These are phyloP conservation scores for Baronia brevicornis DNA, from an alignment of 2,888 invertebrate genomes.

Conservation along the genomic window DNA sequence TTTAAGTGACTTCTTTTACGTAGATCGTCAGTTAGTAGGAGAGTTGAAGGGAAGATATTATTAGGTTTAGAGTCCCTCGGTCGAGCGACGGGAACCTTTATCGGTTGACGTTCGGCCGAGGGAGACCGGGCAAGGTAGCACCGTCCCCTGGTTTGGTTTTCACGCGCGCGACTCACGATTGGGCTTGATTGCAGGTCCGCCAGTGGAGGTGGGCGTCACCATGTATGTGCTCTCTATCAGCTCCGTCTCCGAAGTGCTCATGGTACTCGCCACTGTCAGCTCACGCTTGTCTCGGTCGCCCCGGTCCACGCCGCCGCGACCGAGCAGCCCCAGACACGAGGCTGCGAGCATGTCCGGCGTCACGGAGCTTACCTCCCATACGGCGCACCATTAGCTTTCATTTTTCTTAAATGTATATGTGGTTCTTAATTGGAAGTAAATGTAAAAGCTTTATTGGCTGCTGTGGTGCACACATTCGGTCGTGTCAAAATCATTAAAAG, in stretches of 20 bases:
- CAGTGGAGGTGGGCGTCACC: slow-evolving; percentile 98
- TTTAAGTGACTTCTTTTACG: slow-evolving; percentile 48
- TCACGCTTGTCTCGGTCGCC: slow-evolving; percentile 62
- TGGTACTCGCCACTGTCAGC: slow-evolving; percentile 91
- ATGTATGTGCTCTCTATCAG: slow-evolving; percentile 99
- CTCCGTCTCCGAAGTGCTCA: slow-evolving; percentile 98
- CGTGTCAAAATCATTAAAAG: slow-evolving; percentile 39
- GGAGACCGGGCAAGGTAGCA: slow-evolving; percentile 34
- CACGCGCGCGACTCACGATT: slow-evolving; percentile 58
- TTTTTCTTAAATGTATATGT: slow-evolving; percentile 3
- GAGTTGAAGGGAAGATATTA: slow-evolving; percentile 27
- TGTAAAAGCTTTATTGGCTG: slow-evolving; percentile 15
- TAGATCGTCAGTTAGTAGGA: slow-evolving; percentile 40
- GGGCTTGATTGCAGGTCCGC: slow-evolving; percentile 91
- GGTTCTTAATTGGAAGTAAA: slow-evolving; percentile 5
- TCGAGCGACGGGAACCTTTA: slow-evolving; percentile 33
- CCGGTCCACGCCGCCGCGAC: slow-evolving; percentile 42
- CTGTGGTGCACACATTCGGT: slow-evolving; percentile 45
- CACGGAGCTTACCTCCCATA: slow-evolving; percentile 41
- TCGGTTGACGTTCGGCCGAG: slow-evolving; percentile 36
- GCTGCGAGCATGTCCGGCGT: slow-evolving; percentile 72
- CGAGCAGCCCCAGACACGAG: slow-evolving; percentile 75
- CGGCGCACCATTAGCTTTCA: slow-evolving; percentile 28
- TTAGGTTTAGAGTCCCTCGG: slow-evolving; percentile 36
- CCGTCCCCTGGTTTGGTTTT: slow-evolving; percentile 50